Evolutionary conservation across 1,140 invertebrate species (phyloP).

Genomic region (Lepidurus couesii): DNA sequence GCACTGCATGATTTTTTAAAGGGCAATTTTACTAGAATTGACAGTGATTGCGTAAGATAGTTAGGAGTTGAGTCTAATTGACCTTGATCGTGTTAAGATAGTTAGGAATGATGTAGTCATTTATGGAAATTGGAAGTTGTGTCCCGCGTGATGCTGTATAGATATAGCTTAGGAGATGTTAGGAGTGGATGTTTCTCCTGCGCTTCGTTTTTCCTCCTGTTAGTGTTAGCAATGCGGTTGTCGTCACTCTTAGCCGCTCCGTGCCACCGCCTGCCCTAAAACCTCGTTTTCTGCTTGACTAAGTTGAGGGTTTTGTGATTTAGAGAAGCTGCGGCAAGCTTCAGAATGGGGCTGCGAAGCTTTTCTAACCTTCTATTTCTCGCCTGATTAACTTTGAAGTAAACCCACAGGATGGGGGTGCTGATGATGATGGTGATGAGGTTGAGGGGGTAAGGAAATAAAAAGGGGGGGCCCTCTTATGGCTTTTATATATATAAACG

Average conservation of each 20-base stretch:
- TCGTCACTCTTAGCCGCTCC: neutral
- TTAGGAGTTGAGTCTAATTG: too few relatives aligned
- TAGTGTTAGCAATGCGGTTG: constrained; percentile 15
- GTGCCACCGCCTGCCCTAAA: constrained; percentile 7
- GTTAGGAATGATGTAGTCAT: too few relatives aligned
- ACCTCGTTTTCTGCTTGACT: constrained; percentile 12
- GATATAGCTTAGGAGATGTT: too few relatives aligned
- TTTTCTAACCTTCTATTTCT: constrained; percentile 16
- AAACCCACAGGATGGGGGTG: neutral
- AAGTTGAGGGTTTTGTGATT: constrained; percentile 19
- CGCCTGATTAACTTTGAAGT: constrained; percentile 10
- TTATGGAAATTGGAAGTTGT: too few relatives aligned
- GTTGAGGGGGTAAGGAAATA: neutral
- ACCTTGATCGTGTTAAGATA: too few relatives aligned
- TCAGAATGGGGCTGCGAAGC: neutral
- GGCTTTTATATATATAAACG: neutral
- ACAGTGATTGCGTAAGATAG: too few relatives aligned
- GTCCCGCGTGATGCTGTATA: too few relatives aligned
- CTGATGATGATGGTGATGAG: neutral
- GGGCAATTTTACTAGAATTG: too few relatives aligned
- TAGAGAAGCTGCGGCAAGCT: neutral
- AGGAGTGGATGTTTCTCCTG: too few relatives aligned
- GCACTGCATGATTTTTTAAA: too few relatives aligned
- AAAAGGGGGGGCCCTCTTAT: neutral
- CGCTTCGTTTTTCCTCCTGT: neutral